Conservation (phyloP, 2,797 vertebrate species). For the Tangara arthus region DNA sequence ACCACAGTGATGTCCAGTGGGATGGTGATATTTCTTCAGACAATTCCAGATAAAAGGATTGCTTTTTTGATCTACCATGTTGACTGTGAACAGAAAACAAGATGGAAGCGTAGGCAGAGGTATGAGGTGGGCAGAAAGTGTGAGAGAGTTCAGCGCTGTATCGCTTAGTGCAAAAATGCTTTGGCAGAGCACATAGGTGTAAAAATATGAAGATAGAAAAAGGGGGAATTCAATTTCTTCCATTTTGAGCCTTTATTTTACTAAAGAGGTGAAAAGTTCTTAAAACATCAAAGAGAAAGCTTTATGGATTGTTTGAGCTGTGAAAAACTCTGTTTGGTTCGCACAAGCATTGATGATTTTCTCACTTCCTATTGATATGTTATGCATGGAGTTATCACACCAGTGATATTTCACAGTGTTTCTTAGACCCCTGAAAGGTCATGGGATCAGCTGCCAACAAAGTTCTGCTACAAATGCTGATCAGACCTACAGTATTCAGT, state of each 20-base stretch:
- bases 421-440: slow-evolving; percentile 16
- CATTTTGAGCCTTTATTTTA: slow-evolving; percentile 41
- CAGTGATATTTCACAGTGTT: slow-evolving; percentile 8
- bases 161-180: not conserved
- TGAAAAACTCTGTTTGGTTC: slow-evolving; percentile 53
- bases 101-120: slow-evolving; percentile 7
- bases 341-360: slow-evolving; percentile 43
- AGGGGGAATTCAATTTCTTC: slow-evolving; percentile 14
- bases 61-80: not conserved
- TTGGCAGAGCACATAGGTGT: slow-evolving; percentile 36
- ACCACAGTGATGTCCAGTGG: not conserved
- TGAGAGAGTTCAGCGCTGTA: not conserved
- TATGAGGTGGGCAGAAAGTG: slow-evolving; percentile 21
- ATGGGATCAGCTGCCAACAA: not conserved
- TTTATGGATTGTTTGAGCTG: slow-evolving; percentile 56
- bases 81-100: slow-evolving; percentile 27
- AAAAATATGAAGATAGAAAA: slow-evolving; percentile 27
- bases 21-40: not conserved
- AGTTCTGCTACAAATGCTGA: slow-evolving; percentile 3
- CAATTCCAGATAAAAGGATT: not conserved
- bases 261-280: slow-evolving; percentile 39
- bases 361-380: slow-evolving; percentile 38
- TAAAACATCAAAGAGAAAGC: slow-evolving; percentile 11
- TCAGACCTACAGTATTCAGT: not conserved
- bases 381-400: slow-evolving; percentile 29